phyloP scores from a whole-genome alignment of 1,140 invertebrate species.

The Mercenaria mercenaria region DNA sequence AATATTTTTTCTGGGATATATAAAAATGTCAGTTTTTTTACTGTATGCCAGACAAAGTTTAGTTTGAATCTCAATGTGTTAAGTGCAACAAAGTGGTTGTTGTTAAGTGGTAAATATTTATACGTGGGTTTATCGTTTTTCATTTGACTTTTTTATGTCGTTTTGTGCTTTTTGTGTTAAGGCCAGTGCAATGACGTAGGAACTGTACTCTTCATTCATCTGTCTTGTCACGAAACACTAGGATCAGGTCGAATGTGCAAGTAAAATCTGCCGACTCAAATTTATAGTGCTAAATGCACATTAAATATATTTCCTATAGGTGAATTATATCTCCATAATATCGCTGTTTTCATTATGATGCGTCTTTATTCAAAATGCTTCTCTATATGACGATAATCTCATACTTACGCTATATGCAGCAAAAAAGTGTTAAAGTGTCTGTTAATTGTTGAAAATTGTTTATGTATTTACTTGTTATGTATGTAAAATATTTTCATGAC shows the following conservation, averaged over 20 bases:
- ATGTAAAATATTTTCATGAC: slow-evolving; percentile 49
- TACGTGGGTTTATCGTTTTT: not conserved
- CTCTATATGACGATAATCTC: not conserved
- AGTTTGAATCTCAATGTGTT: not conserved
- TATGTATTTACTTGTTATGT: slow-evolving; percentile 10
- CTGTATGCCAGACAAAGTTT: not conserved
- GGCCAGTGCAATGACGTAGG: slow-evolving; percentile 34
- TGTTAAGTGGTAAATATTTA: not conserved
- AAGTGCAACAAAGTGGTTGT: not conserved
- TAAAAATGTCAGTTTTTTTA: too few relatives aligned
- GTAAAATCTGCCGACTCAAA: too few relatives aligned
- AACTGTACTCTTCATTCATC: not conserved
- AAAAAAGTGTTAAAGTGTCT: not conserved
- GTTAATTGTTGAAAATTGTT: not conserved
- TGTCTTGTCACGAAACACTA: too few relatives aligned
- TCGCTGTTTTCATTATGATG: too few relatives aligned
- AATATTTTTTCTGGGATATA: not conserved
- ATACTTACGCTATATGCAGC: not conserved
- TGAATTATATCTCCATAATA: too few relatives aligned
- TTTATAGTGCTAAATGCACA: too few relatives aligned
- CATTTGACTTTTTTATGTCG: not conserved
- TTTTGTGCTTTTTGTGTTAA: not conserved
- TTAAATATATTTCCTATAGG: too few relatives aligned
- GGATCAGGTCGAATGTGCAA: too few relatives aligned
- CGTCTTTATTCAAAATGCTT: not conserved